phyloP scores from a whole-genome alignment of 2,113 vertebrate species.

The Crotalus horridus region DNA sequence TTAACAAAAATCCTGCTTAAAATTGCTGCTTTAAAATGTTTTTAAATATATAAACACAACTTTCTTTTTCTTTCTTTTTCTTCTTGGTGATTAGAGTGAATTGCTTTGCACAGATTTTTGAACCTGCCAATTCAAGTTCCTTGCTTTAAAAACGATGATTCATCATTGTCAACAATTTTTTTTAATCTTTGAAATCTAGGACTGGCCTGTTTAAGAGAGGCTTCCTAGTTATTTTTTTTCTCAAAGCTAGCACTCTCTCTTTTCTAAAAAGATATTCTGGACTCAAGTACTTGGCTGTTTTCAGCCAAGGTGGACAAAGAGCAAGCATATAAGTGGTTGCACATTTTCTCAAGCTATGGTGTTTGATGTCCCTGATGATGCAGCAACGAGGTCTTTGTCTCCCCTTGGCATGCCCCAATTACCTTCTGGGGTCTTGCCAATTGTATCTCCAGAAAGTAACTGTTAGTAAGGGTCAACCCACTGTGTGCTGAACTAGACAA shows the following conservation, averaged over 20 bases:
- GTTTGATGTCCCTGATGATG: background rate
- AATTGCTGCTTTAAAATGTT: background rate
- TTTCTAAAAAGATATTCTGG: background rate
- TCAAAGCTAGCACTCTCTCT: background rate
- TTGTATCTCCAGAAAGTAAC: background rate
- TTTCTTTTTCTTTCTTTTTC: background rate
- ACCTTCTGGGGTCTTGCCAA: background rate
- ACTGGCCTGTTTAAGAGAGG: background rate
- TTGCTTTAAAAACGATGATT: background rate
- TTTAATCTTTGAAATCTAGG: background rate
- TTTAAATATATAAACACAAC: background rate
- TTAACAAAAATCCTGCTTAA: background rate
- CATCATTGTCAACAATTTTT: background rate
- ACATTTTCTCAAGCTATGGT: background rate
- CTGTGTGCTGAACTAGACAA: background rate
- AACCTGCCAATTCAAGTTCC: background rate
- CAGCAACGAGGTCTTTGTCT: background rate
- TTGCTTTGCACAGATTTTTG: background rate
- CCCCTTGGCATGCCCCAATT: background rate
- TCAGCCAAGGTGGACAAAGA: background rate
- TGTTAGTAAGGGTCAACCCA: background rate
- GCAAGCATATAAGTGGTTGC: background rate
- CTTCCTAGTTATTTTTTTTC: background rate
- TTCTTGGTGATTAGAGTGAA: background rate
- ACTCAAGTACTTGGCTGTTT: background rate